Base-by-base conservation (phyloP, 2,888 invertebrate genomes). In the Epiblema foenella region DNA sequence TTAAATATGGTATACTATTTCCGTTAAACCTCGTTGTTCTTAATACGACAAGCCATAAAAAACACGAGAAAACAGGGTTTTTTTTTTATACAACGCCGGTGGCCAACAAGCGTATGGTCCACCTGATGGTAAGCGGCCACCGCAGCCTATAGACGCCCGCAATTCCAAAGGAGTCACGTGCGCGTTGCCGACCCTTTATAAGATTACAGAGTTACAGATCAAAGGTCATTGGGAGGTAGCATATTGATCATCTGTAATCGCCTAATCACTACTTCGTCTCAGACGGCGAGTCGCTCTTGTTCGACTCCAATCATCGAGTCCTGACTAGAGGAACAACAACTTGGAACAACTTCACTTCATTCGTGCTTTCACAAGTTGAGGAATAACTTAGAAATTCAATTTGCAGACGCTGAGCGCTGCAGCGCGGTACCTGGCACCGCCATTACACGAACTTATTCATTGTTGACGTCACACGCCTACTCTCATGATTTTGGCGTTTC, bases 321-420 rank as follows among this genome's bases (percentile, higher is more conserved):
- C 75, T 78, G 77, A 79, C 77, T 79, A 76, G 74, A 78, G 85
- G 83, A 89, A 87, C 87, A 89, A 89, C 88, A 89, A 88, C 85
- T 84, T 77, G 78, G 79, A 84, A 85, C 87, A 83, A 89, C 86
- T 86, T 87, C 86, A 87, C 86, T 90, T 87, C 89, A 89, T 87
- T 89, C 85, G 83, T 84, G 86, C 82, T 84, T 85, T 85, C 85
- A 81, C 82, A 86, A 89, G 81, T 90, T 87, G 84, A 77, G 75
- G 87, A 89, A 90, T 89, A 91, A 90, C 90, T 91, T 90, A 82
- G 89, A 83, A 90, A 90, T 91, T 91, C 87, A 90, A 90, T 91
- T 90, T 89, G 81, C 84, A 84, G 84, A 81, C 83, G 82, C 83
- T 82, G 85, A 85, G 80, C 81, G 79, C 76, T 82, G 82, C 84